These are phyloP conservation scores for Paramisgurnus dabryanus DNA, from an alignment of 2,113 vertebrate species.

Conservation along the genomic window DNA sequence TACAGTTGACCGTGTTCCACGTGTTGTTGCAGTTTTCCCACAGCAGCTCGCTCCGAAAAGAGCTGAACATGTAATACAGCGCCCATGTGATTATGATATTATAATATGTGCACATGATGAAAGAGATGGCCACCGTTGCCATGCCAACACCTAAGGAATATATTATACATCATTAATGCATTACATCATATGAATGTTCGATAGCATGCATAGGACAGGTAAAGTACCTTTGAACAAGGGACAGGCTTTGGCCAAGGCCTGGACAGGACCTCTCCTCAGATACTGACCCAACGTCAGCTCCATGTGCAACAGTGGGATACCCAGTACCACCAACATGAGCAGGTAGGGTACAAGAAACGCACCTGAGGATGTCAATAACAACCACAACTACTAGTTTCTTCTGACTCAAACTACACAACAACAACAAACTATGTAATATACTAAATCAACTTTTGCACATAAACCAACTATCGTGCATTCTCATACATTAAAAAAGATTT, in stretches of 20 bases:
- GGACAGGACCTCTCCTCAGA: constrained; percentile 71
- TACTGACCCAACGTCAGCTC: constrained; percentile 76
- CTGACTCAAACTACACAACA: no score
- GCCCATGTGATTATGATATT: constrained; percentile 77
- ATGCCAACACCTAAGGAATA: constrained; percentile 71
- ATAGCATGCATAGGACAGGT: neutral
- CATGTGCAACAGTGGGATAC: constrained; percentile 77
- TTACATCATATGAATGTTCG: no score
- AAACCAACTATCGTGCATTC: no score
- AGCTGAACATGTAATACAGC: constrained; percentile 78
- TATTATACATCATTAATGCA: neutral
- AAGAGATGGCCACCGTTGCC: constrained; percentile 77
- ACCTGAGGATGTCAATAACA: constrained; percentile 57
- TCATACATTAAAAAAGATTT: no score
- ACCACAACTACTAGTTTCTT: neutral
- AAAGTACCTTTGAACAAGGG: constrained; percentile 75
- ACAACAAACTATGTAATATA: no score
- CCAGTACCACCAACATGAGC: constrained; percentile 74
- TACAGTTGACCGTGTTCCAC: constrained; percentile 75
- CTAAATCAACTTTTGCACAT: no score
- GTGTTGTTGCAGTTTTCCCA: constrained; percentile 79
- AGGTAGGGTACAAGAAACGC: constrained; percentile 78
- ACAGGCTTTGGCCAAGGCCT: constrained; percentile 69
- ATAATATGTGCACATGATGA: constrained; percentile 79
- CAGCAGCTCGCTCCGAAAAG: constrained; percentile 71